Evolutionary conservation across 2,113 vertebrate genomes (phyloP), one percentile per base, ranked within the genome.

Genomic region (Poeciliopsis turrubarensis): DNA sequence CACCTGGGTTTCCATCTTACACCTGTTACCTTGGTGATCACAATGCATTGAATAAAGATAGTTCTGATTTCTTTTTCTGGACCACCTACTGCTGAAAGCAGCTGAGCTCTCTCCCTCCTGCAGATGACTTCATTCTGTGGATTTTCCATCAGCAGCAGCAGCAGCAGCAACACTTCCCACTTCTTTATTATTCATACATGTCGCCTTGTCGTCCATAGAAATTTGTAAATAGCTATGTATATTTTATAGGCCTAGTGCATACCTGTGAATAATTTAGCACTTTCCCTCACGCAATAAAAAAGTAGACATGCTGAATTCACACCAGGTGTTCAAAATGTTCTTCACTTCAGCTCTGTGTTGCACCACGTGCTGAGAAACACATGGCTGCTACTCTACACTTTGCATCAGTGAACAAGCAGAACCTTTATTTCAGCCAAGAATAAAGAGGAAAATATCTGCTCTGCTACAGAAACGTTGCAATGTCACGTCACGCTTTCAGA

Each of bases 191-290:
- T 92, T 94, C 64, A 93, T 89, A 74, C 66, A 30, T 80, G 89
- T 90, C 84, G 34, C 81, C 79, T 73, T 80, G 81, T 89, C 69
- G 66, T 84, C 86, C 83, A 47, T 80, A 74, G 77, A 78, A 66
- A 85, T 77, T 79, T 91, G 89, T 92, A 92, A 91, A 92, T 92
- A 90, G 78, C 60, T 71, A 87, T 92, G 72, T 87, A 89, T 88
- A 89, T 94, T 93, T 93, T n/a, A 90, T 89, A 70, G 80, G 79
- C 79, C 85, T 80, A 87, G 86, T 88, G 85, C 80, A 78, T 70
- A 77, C 72, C 64, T 15, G 41, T 94, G 7, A 92, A 92, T 94
- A 87, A 94, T 93, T 93, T 31, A 93, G 13, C 30, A 13, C 79
- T 83, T 86, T 73, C 60, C 60, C 62, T 77, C 89, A 91, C 67